Base-by-base conservation (phyloP, 2,113 vertebrate species). In the Istiophorus platypterus region DNA sequence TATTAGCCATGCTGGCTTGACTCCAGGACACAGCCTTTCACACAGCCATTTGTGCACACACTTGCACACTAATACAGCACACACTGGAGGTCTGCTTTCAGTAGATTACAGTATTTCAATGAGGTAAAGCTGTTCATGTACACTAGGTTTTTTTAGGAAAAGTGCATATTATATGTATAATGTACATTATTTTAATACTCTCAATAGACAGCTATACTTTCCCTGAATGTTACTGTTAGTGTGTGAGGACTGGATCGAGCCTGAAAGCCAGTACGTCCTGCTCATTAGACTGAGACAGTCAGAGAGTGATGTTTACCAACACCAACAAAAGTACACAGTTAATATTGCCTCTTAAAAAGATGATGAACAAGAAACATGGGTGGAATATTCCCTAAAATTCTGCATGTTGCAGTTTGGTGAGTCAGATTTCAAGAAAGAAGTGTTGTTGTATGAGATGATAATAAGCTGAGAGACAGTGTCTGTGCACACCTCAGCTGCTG, bases 271-370 rank as follows among this genome's bases (percentile, higher is more conserved):
- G 26, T 79, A 52, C 26, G 39, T 87, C 82, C 86, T 89, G 84
- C 82, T 91, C 81, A 91, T 92, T 89, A 91, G 74, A 61, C 76
- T 75, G 69, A 90, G 86, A 85, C 87, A 85, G 80, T 74, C 79
- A 34, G 78, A 85, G 86, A 63, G 77, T 70, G 85, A 54, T 90
- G 85, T 90, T 89, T 87, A 85, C 72, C 39, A 82, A 56, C 84
- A 65, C 61, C 80, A 86, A 82, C 87, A 82, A 39, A 4, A 10
- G 57, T 77, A 63, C 76, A 72, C 18, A 4, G 20, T 42, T 27
- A 24, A 76, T 58, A 42, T 31, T 52, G 64, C 54, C n/a, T 14
- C 73, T 76, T 69, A 86, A 58, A 77, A 72, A 29, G 14, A 41
- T 27, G 31, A 76, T 65, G 71, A 72, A 72, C n/a, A 42, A 57